phyloP scores from a whole-genome alignment of 2,888 invertebrate genomes.

The Anthoptus insignis region DNA sequence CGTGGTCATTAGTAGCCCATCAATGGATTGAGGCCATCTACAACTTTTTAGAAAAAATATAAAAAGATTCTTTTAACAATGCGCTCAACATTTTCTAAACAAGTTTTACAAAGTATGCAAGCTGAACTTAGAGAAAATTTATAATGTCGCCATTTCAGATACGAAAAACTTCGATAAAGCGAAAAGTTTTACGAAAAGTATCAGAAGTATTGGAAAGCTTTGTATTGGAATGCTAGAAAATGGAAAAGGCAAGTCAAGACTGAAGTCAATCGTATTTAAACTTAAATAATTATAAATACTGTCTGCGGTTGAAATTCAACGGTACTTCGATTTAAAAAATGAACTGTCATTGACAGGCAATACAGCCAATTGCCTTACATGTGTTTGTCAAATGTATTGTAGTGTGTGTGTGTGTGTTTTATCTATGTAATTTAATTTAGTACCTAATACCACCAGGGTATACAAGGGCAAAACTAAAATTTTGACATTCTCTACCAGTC shows the following conservation, averaged over 20 bases:
- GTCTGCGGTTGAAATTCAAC: neutral
- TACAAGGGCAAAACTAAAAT: too few species aligned
- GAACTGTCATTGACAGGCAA: too few species aligned
- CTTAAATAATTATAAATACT: neutral
- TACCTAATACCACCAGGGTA: too few species aligned
- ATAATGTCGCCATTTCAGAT: slow-evolving; percentile 27
- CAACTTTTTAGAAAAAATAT: neutral
- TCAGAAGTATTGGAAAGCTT: slow-evolving; percentile 9
- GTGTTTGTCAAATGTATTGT: too few species aligned
- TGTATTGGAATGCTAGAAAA: slow-evolving; percentile 10
- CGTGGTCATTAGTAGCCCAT: too few species aligned
- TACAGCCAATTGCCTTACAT: too few species aligned
- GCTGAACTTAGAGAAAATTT: slow-evolving; percentile 5
- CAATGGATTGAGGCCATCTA: neutral
- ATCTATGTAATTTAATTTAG: too few species aligned
- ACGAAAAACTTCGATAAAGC: slow-evolving; percentile 22
- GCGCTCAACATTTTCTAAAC: neutral
- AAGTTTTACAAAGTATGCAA: slow-evolving; percentile 7
- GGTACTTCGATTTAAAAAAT: too few species aligned
- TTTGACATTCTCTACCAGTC: too few species aligned
- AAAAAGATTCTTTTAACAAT: slow-evolving; percentile 2
- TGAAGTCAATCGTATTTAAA: slow-evolving; percentile 1
- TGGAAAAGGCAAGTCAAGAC: slow-evolving; percentile 1
- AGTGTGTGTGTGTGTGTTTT: too few species aligned
- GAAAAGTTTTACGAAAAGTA: slow-evolving; percentile 22